Evolutionary conservation across 1,140 invertebrate species (phyloP), one percentile per base, ranked within the genome.

Genomic region (Dryas iulia): DNA sequence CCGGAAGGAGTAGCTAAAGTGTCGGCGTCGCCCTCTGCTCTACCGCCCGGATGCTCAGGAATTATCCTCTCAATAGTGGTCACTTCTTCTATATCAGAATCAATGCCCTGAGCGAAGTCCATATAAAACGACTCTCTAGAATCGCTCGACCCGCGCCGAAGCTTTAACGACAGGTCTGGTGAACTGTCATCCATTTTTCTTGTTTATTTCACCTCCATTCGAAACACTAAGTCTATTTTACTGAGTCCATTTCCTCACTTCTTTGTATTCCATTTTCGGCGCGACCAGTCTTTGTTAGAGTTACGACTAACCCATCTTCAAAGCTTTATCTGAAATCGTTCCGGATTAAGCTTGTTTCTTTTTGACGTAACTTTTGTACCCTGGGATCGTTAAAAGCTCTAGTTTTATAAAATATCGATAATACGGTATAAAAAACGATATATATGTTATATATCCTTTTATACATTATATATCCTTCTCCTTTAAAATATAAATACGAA

Each of bases 41-140:
- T 83, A 3, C 85, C 89, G 4, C 83, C 87, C 47, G 92, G 91
- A 62, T 93, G 92, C 65, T 90, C 88, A 47, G 87, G 88, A 24
- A 90, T 90, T 61, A 87, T 81, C 54, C 91, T 81, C 66, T 93
- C 91, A 52, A 94, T 94, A 35, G 94, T 95, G 56, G 95, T 95
- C 77, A 96, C 95, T 87, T 97, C 96, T 83, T 97, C 96, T 77
- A 97, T 97, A 81, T 97, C 96, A 21, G 96, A 97, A 86, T 97
- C 96, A 79, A 97, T 97, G 24, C 96, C 96, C 92, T 96, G 94
- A 74, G 96, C 96, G 79, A 97, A 96, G 88, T 97, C 96, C 96
- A 97, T 96, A 82, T 97, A 97, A 84, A 96, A 97, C 28, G 96
- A 97, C 85, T 97, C 96, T 60, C 96, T 93, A 7, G 96, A 97